Conservation (phyloP, 2,888 invertebrate genomes). For the Diadromus collaris region DNA sequence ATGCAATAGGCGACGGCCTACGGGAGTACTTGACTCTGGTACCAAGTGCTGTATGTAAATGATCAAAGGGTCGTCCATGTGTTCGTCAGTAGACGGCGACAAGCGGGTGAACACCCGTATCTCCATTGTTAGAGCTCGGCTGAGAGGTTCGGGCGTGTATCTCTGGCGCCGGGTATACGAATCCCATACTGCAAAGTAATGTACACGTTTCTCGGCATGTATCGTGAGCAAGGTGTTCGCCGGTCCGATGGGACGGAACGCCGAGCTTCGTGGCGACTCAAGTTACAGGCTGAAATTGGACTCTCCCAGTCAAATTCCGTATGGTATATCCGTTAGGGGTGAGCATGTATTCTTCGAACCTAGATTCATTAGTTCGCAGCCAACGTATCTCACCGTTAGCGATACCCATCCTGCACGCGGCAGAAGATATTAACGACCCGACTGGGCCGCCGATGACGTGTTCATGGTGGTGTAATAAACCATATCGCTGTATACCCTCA, state of each 20-base stretch:
- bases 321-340: neutral
- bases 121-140: slow-evolving; percentile 58
- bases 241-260: neutral
- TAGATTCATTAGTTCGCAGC: slow-evolving; percentile 12
- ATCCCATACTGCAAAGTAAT: neutral
- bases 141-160: slow-evolving; percentile 52
- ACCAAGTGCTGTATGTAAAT: slow-evolving; percentile 6
- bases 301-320: neutral
- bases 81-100: neutral
- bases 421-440: slow-evolving; percentile 51
- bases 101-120: slow-evolving; percentile 12
- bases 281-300: neutral
- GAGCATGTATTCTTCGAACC: slow-evolving; percentile 13
- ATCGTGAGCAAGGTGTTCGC: neutral
- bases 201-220: neutral
- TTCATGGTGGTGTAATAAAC: slow-evolving; percentile 24
- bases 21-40: neutral
- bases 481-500: slow-evolving; percentile 5
- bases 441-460: slow-evolving; percentile 19
- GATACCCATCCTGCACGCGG: slow-evolving; percentile 2
- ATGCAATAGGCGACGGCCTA: neutral
- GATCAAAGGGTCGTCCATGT: slow-evolving; percentile 6
- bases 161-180: slow-evolving; percentile 4
- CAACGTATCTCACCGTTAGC: slow-evolving; percentile 35
- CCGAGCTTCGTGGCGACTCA: no score